Evolutionary conservation across 2,888 invertebrate species (phyloP), one percentile per base, ranked within the genome.

Genomic region (Trisateles emortualis): DNA sequence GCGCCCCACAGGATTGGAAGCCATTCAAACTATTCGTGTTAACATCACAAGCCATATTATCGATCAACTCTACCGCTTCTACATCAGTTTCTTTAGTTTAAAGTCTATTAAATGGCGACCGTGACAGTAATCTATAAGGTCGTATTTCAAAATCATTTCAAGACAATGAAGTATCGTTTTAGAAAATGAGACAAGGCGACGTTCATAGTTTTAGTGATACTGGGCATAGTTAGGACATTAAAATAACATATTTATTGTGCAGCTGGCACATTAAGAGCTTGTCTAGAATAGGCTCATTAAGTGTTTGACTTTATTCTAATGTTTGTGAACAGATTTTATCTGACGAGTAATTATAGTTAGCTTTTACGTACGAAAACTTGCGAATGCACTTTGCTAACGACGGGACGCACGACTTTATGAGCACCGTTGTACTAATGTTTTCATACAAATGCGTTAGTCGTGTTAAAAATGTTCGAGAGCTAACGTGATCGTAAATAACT

Each of bases 281-380:
- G 60, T 41, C 35, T 70, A 75, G 70, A 78, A 76, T 65, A 51
- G 48, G 64, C 52, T 71, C 76, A 74, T 84, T 81, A 83, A 76
- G 52, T 72, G 63, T 69, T 70, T 47, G 65, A 76, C 66, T 84
- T 85, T 83, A 86, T 78, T 74, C 78, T 76, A 81, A 78, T 68
- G 73, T 64, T 59, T 53, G 49, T 52, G 47, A 52, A 17, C 47
- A 36, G 72, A 74, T 75, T 71, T 73, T 77, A 80, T 78, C 74
- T 68, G 30, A 45, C 39, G 54, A 62, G 33, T 56, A 64, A 52
- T 55, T 58, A 62, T 52, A 40, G 26, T 48, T 45, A 36, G 50
- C 40, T 64, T 55, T 62, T 49, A 45, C 43, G 46, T 59, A 41
- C 50, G 52, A 38, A 64, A 68, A 65, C 69, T 62, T 29, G 41